Base-by-base conservation (phyloP, 2,797 vertebrate species). In the Micromesistius poutassou region DNA sequence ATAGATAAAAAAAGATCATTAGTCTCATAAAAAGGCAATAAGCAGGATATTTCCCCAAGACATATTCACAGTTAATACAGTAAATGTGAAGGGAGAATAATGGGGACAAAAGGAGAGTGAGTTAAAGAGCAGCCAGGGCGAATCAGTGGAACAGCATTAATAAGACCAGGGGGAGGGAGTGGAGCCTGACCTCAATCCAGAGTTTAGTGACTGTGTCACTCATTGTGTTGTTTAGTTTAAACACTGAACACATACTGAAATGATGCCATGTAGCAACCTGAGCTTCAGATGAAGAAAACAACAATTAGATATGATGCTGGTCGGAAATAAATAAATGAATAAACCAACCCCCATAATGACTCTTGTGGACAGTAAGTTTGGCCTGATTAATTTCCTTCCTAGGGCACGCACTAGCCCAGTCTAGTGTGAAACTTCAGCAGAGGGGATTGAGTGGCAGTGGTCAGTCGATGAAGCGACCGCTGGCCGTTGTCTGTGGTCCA, bases 71-170 rank as follows among this genome's bases (percentile, higher is more conserved):
- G 77, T 75, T 80, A 70, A 82, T 73, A 77, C 76, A 80, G 82
- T 80, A 81, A 75, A 38, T 86, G 36, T 84, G 81, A 73, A 86
- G 78, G 87, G 79, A 79, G 5, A 30, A 36, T 40, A 35, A 38
- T 38, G 12, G 38, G 12, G 40, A 42, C 74, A 19, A 71, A 79
- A 7, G 30, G 79, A 35, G 62, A 70, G 50, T 80, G 70, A 33
- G 73, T 78, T 62, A 78, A 73, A 81, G 78, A 87, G 81, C 77
- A 38, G 78, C 70, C 79, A 10, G 31, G 82, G 74, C 81, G 74
- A 35, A 79, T 76, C 1, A 3, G 74, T 25, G 77, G 77, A 73
- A 73, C 68, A 77, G 70, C 4, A 6, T 36, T 73, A 81, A 86
- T 84, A 38, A 82, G 73, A 84, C 62, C 71, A 3, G 1, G 74